A percentile compares a stretch with the other conserved stretches of the same genome.
Conservation (phyloP, 1,140 invertebrate genomes). For the Drosophila albomicans region DNA sequence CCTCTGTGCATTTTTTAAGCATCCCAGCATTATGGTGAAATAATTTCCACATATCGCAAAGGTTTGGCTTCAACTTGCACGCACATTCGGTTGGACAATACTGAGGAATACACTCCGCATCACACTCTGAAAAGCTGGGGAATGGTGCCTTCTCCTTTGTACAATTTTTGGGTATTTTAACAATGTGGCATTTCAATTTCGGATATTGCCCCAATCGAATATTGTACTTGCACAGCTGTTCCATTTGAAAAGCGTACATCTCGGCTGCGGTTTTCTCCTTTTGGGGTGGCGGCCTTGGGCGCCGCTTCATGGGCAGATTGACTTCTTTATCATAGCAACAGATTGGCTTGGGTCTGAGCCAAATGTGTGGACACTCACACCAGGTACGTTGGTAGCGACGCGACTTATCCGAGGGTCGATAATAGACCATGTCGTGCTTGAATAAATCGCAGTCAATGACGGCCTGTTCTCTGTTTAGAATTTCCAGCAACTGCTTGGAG, state of each 20-base stretch:
- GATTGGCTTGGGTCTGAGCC: slow-evolving; percentile 29
- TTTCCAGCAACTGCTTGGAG: slow-evolving; percentile 26
- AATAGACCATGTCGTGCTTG: slow-evolving; percentile 27
- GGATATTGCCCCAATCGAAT: background rate
- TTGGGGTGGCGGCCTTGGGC: background rate
- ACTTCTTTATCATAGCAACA: slow-evolving; percentile 49
- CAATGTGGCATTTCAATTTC: background rate
- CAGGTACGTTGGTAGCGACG: slow-evolving; percentile 63
- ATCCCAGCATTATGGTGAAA: background rate
- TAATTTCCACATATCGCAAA: slow-evolving; percentile 41
- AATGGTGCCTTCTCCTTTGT: slow-evolving; percentile 25
- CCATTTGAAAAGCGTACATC: slow-evolving; percentile 27
- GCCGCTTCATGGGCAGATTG: slow-evolving; percentile 15
- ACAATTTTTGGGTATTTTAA: background rate
- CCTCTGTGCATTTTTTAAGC: slow-evolving; percentile 15
- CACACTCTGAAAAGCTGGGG: slow-evolving; percentile 64
- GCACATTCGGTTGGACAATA: slow-evolving; percentile 53
- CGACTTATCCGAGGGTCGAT: slow-evolving; percentile 56
- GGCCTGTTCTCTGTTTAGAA: slow-evolving; percentile 6
- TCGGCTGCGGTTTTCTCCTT: slow-evolving; percentile 6
- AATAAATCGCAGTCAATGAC: slow-evolving; percentile 30
- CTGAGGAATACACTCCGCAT: background rate
- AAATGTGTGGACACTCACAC: slow-evolving; percentile 59
- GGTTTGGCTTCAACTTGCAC: slow-evolving; percentile 8
- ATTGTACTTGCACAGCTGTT: slow-evolving; percentile 3